phyloP scores from a whole-genome alignment of 2,113 vertebrate species.

The Thymallus thymallus region DNA sequence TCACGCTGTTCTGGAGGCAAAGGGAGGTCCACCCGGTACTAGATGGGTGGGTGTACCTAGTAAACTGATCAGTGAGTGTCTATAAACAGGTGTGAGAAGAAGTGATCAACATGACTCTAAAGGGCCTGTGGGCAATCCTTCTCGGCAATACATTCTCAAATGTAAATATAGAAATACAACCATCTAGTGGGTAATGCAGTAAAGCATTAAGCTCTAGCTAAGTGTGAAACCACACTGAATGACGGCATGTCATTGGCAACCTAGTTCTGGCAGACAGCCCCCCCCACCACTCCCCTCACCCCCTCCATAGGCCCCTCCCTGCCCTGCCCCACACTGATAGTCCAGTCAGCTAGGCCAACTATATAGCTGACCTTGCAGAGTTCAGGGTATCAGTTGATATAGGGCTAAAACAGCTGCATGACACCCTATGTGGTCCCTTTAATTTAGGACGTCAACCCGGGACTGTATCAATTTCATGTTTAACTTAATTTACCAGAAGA shows the following conservation, averaged over 20 bases:
- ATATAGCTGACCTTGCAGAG: constrained; percentile 17
- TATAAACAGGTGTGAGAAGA: too few species aligned
- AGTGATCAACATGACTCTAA: neutral
- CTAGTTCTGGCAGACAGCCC: constrained; percentile 4
- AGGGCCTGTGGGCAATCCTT: neutral
- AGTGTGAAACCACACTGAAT: neutral
- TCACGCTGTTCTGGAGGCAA: too few species aligned
- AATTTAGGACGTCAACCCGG: too few species aligned
- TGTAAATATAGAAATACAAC: neutral
- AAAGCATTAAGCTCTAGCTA: neutral
- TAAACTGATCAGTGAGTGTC: too few species aligned
- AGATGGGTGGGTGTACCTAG: too few species aligned
- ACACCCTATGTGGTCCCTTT: neutral
- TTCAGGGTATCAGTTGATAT: constrained; percentile 13
- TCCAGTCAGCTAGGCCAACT: constrained; percentile 8
- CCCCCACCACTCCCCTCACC: neutral
- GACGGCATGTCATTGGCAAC: constrained; percentile 17
- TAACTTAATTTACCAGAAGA: too few species aligned
- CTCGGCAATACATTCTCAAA: neutral
- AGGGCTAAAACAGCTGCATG: constrained; percentile 9
- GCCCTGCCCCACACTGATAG: too few species aligned
- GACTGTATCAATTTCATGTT: too few species aligned
- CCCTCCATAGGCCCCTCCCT: neutral
- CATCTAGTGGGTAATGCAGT: too few species aligned
- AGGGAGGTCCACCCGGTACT: too few species aligned